Base-by-base conservation (phyloP, 2,888 invertebrate genomes). In the Pheosia tremula region DNA sequence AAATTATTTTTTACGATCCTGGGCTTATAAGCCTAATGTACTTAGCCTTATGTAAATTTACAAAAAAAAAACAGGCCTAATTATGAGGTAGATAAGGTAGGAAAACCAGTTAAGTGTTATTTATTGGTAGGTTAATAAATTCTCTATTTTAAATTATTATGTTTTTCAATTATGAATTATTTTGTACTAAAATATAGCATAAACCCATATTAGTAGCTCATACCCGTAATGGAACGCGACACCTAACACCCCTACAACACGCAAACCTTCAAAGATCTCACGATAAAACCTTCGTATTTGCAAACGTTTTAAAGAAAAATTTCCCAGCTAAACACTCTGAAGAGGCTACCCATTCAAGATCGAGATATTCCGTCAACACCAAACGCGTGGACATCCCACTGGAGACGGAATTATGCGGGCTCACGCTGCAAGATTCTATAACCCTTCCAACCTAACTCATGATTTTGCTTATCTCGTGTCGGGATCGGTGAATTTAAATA, bases 391-490 rank as follows among this genome's bases (percentile, higher is more conserved):
- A 82, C 83, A 84, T 86, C 82, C 83, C 77, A 79, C 77, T 77
- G 84, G 78, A 84, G 80, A 74, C 81, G 82, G 84, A 87, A 93
- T 93, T 93, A 93, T 93, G 93, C 93, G 86, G 85, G 85, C 86
- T 89, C 93, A 93, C 93, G 92, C 86, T 80, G 84, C 83, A 81
- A 83, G 83, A 89, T 88, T 89, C 88, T 87, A 88, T 88, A 89
- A 91, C 91, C 92, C 91, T 88, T 87, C 85, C 86, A 82, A 87
- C 85, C 86, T 87, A 87, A 88, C 86, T 89, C 91, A 89, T 90
- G 92, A 91, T 92, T 92, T 89, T 86, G 89, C 91, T 91, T 93
- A 93, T 93, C 92, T 88, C 77, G 79, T 82, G 83, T 83, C 79
- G 84, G 80, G 82, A 92, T 91, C 91, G 84, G 76, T 83, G 88